Evolutionary conservation across 2,113 vertebrate genomes (phyloP).

Genomic region (Ia io): DNA sequence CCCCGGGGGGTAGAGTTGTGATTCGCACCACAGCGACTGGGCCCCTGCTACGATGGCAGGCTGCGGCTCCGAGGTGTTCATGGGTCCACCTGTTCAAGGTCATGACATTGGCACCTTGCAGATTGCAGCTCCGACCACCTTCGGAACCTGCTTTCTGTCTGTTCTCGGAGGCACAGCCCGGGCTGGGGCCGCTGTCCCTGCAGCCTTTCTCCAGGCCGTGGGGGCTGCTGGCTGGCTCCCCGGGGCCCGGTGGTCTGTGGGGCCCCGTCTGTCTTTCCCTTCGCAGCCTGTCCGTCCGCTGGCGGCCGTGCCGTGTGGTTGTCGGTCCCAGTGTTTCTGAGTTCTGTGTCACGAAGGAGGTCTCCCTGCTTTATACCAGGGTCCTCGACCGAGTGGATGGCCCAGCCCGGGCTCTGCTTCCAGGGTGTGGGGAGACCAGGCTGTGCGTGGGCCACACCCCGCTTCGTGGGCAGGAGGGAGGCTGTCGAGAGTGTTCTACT

Average conservation of each 20-base stretch:
- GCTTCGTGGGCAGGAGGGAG: accelerated
- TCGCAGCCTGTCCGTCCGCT: too few relatives aligned
- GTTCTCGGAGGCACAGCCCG: not conserved
- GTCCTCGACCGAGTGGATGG: not conserved
- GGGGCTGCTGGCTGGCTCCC: not conserved
- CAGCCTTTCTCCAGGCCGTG: not conserved
- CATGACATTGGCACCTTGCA: not conserved
- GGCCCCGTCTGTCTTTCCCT: not conserved
- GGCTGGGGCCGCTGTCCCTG: not conserved
- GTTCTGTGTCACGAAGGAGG: not conserved
- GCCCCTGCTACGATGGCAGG: accelerated
- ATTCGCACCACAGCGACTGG: not conserved
- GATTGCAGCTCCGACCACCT: not conserved
- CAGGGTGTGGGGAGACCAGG: not conserved
- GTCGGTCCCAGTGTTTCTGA: not conserved
- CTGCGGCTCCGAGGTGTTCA: not conserved
- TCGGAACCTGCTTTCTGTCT: not conserved
- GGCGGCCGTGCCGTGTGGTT: not conserved
- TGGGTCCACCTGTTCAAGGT: not conserved
- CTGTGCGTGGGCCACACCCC: accelerated
- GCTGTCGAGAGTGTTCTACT: not conserved
- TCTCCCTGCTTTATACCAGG: not conserved
- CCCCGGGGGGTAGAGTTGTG: not conserved
- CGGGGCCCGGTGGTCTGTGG: not conserved
- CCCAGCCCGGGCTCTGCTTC: not conserved